Evolutionary conservation across 2,888 invertebrate species (phyloP).

Genomic region (Hirtodrosophila trivittata): DNA sequence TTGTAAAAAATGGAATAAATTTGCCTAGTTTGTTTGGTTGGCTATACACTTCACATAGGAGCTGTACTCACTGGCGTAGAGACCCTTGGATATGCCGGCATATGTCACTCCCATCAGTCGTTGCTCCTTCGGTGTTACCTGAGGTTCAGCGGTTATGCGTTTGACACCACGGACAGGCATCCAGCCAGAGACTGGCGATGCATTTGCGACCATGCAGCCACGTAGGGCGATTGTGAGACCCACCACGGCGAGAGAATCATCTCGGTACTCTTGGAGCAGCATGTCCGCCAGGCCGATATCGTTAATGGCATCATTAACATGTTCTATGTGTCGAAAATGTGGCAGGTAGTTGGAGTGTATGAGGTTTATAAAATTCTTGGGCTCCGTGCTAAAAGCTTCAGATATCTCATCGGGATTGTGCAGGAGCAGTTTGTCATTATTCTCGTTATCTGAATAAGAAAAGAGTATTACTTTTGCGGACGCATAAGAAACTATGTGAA

Average conservation of each 20-base stretch:
- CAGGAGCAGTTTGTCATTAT: conserved; percentile 84
- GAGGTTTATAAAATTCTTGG: conserved; percentile 88
- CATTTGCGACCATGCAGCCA: conserved; percentile 89
- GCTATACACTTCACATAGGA: conserved; percentile 57
- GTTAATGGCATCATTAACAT: conserved; percentile 86
- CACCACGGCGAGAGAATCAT: conserved; percentile 80
- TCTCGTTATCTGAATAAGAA: conserved; percentile 34
- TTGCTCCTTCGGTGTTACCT: conserved; percentile 36
- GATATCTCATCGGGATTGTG: conserved; percentile 88
- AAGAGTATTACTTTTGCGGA: not conserved
- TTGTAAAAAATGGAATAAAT: no score
- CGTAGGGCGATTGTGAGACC: conserved; percentile 88
- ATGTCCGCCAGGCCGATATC: conserved; percentile 89
- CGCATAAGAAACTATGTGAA: conserved; percentile 1
- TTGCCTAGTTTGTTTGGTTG: not conserved
- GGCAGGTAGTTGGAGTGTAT: conserved; percentile 90
- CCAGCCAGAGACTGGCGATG: conserved; percentile 89
- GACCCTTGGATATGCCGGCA: conserved; percentile 49
- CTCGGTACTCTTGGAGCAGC: conserved; percentile 88
- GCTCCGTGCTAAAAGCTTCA: conserved; percentile 88
- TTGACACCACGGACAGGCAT: conserved; percentile 87
- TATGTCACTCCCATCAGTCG: conserved; percentile 45
- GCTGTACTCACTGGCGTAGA: conserved; percentile 64
- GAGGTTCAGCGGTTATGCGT: conserved; percentile 38
- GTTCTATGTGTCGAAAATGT: conserved; percentile 88